These are phyloP conservation scores for Eunapius fragilis DNA, from an alignment of 37 sponge, comb jelly and placozoan genomes.

Conservation along the genomic window DNA sequence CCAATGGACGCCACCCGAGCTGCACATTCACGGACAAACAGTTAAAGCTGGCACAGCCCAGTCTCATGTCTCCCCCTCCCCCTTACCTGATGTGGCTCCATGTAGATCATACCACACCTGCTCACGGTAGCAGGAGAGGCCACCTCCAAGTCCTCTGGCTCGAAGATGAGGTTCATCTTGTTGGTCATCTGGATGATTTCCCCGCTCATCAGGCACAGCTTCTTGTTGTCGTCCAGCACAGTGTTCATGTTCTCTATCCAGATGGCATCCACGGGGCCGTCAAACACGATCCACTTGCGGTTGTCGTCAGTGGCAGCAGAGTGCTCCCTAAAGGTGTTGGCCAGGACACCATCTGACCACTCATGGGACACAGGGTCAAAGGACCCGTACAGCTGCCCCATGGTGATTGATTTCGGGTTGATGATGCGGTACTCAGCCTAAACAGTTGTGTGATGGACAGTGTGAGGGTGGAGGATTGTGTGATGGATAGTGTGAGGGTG, in stretches of 20 bases:
- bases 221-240: slow-evolving; percentile 97
- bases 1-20: slow-evolving; percentile 93
- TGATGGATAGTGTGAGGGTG: too few relatives aligned
- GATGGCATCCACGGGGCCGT: slow-evolving; percentile 99
- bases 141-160: slow-evolving; percentile 96
- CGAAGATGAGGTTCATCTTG: slow-evolving; percentile 97
- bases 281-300: slow-evolving; percentile 98
- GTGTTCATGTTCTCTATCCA: too few relatives aligned
- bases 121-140: slow-evolving; percentile 99
- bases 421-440: slow-evolving; percentile 88
- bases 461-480: too few relatives aligned
- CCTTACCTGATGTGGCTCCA: slow-evolving; percentile 92
- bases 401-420: slow-evolving; percentile 99
- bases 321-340: slow-evolving; percentile 94
- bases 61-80: too few relatives aligned
- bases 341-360: slow-evolving; percentile 96
- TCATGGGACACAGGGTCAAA: slow-evolving; percentile 98
- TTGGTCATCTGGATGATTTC: slow-evolving; percentile 99
- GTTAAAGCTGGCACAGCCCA: too few relatives aligned
- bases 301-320: slow-evolving; percentile 86
- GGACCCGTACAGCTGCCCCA: slow-evolving; percentile 99
- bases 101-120: slow-evolving; percentile 97
- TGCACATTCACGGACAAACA: background rate
- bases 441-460: slow-evolving; percentile 78
- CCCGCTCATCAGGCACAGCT: slow-evolving; percentile 97